Conservation (phyloP, 2,888 invertebrate genomes). For the Leptinotarsa peninsularis region DNA sequence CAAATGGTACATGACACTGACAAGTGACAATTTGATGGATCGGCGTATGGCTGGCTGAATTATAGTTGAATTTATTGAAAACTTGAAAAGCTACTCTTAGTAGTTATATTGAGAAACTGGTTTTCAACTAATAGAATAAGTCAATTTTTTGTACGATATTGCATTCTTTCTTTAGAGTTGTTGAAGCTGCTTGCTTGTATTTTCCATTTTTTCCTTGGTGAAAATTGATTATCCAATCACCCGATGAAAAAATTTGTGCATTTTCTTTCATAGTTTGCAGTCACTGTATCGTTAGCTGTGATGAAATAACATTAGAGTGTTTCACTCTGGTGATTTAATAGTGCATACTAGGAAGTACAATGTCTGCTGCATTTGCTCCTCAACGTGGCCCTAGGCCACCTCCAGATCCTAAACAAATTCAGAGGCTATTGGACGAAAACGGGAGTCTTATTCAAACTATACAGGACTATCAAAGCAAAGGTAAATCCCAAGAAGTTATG, state of each 20-base stretch:
- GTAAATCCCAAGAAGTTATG: conserved; percentile 91
- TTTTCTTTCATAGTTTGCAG: background rate
- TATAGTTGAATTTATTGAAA: too few species aligned
- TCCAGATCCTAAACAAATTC: conserved; percentile 86
- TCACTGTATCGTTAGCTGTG: background rate
- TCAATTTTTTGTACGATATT: too few species aligned
- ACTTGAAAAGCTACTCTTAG: too few species aligned
- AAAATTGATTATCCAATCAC: too few species aligned
- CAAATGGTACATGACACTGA: too few species aligned
- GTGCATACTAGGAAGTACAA: conserved; percentile 54
- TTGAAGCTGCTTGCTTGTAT: too few species aligned
- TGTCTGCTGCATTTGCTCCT: conserved; percentile 82
- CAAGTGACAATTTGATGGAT: too few species aligned
- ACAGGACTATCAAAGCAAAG: conserved; percentile 95
- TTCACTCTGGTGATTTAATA: background rate
- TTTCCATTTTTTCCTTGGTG: too few species aligned
- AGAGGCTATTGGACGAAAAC: conserved; percentile 98
- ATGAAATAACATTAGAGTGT: background rate
- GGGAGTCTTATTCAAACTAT: conserved; percentile 96
- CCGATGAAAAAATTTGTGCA: background rate
- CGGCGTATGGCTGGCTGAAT: too few species aligned
- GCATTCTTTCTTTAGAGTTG: too few species aligned
- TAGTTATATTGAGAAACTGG: too few species aligned
- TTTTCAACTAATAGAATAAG: too few species aligned
- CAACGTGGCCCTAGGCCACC: conserved; percentile 80